Evolutionary conservation across 2,797 vertebrate genomes (phyloP).

Genomic region (Orestias chungarensis): DNA sequence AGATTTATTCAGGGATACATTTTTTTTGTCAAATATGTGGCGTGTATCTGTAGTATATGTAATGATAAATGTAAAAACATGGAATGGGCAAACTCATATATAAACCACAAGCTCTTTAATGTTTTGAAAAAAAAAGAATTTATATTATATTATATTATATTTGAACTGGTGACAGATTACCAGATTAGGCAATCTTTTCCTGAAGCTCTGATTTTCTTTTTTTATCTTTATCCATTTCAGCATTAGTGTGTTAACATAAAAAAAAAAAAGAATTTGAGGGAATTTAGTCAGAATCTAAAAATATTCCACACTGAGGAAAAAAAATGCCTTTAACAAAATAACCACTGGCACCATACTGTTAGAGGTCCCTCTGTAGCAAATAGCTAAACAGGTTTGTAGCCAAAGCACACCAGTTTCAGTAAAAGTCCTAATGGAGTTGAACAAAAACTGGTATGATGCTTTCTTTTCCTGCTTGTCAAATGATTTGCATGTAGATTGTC

Average conservation of each 20-base stretch:
- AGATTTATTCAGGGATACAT: neutral
- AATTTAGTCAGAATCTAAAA: neutral
- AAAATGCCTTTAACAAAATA: neutral
- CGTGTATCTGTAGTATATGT: neutral
- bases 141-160: neutral
- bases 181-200: neutral
- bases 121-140: neutral
- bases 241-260: too few species aligned
- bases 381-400: neutral
- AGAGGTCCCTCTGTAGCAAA: neutral
- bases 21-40: neutral
- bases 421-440: neutral
- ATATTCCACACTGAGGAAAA: neutral
- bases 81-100: neutral
- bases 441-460: neutral
- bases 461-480: too few species aligned
- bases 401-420: neutral
- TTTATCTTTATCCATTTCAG: neutral
- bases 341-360: neutral
- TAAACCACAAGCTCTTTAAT: neutral
- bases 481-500: too few species aligned
- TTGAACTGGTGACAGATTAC: neutral
- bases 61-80: too few species aligned
- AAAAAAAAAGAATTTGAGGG: neutral
- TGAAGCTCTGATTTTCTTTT: neutral